Conservation (phyloP, 2,888 invertebrate species). For the Neria commutata region DNA sequence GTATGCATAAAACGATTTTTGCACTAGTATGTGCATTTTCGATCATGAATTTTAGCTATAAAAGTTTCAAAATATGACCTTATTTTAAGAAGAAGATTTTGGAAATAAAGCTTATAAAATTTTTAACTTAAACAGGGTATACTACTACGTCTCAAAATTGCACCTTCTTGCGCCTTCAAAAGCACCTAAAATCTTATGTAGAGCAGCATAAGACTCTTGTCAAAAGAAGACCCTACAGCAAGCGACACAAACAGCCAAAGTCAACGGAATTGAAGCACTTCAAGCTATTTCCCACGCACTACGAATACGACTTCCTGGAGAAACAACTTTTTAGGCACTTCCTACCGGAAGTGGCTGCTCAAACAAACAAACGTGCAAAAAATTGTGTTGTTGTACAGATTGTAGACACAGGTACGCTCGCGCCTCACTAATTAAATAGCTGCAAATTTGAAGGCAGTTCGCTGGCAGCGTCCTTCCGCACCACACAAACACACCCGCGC, state of each 20-base stretch:
- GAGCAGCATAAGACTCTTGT: neutral
- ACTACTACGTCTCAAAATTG: too few species aligned
- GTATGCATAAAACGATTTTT: too few species aligned
- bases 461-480: conserved; percentile 2
- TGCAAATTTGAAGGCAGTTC: conserved; percentile 31
- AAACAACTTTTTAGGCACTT: conserved; percentile 4
- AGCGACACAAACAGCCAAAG: conserved; percentile 5
- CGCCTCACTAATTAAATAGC: conserved; percentile 43
- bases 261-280: conserved; percentile 21
- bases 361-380: too few species aligned
- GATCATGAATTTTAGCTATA: too few species aligned
- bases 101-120: too few species aligned
- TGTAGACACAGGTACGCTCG: conserved; percentile 33
- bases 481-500: neutral
- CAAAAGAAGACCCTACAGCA: too few species aligned
- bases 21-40: too few species aligned
- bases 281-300: neutral
- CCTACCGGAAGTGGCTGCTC: neutral
- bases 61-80: too few species aligned
- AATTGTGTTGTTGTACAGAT: conserved; percentile 23
- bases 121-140: too few species aligned
- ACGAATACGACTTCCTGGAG: conserved; percentile 15
- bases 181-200: neutral
- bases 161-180: neutral
- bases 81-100: too few species aligned